phyloP scores from a whole-genome alignment of 2,113 vertebrate genomes.

The Xenus cinereus region DNA sequence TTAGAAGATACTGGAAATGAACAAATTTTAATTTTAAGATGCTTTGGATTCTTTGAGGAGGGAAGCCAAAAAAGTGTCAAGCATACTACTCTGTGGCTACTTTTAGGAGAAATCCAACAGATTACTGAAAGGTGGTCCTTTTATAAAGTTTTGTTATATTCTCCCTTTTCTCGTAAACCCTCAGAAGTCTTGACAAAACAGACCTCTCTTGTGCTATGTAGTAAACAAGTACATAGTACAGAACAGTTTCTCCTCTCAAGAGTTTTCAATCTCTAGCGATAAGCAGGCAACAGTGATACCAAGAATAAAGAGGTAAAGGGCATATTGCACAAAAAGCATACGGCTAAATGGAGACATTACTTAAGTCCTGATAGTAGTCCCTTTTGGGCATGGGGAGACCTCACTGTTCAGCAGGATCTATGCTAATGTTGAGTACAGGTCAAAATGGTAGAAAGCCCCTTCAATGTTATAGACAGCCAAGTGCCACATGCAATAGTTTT shows the following conservation, averaged over 20 bases:
- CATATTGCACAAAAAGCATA: not conserved
- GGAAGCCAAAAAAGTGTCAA: not conserved
- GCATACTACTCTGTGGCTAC: accelerated
- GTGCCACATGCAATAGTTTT: not conserved
- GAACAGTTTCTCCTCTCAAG: not conserved
- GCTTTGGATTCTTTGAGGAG: not conserved
- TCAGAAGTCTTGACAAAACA: not conserved
- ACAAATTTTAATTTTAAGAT: not conserved
- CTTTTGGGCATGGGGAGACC: not conserved
- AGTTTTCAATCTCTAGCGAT: not conserved
- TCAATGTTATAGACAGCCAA: not conserved
- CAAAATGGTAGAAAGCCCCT: not conserved
- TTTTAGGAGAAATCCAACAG: not conserved
- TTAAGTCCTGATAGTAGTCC: not conserved
- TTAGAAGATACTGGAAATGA: not conserved
- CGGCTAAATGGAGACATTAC: not conserved
- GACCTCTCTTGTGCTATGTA: not conserved
- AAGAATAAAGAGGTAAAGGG: not conserved
- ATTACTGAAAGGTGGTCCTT: not conserved
- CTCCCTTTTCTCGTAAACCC: not conserved
- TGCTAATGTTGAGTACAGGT: not conserved
- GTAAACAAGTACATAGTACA: not conserved
- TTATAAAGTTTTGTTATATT: not conserved
- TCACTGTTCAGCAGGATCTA: not conserved
- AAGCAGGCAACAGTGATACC: not conserved